Base-by-base conservation (phyloP, 2,113 vertebrate species). In the Oryzias woworae region DNA sequence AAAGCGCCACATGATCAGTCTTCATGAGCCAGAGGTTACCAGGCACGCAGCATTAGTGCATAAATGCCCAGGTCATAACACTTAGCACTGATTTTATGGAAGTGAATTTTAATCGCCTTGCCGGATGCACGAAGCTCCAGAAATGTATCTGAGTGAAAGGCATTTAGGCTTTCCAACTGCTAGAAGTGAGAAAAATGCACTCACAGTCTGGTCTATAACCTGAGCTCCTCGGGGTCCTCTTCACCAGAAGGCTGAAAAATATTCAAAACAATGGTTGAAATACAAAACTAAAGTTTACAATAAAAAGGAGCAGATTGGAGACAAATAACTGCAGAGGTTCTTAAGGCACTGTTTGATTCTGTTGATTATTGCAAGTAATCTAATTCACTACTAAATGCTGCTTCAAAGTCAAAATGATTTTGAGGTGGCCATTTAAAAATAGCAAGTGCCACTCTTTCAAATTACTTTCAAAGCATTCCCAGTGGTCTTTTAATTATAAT, bases 121-220 rank as follows among this genome's bases (percentile, higher is more conserved):
- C 8, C 57, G 24, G 53, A 16, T 54, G 22, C 61, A 57, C 5
- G 43, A 60, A 49, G 17, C 62, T 58, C 16, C 26, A 58, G 44
- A 59, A 24, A 31, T 14, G 43, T 7, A 4, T 12, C 48, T 16
- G 52, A 67, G 55, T 42, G 23, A 51, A 18, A 43, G 49, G 5
- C 50, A 55, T 51, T 4, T 66, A 43, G 14, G 20, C 69, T 20
- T 54, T 47, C n/a, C 28, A 52, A 4, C 15, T 36, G 41, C 16
- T 23, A 31, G 14, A 68, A 49, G 6, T 10, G 20, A 63, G 36
- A 0, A 64, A 46, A 15, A 58, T n/a, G 31, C 46, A 87, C 93
- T 94, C 78, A 94, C 93, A 94, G 81, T 94, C 93, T 36, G 93
- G 93, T 36, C 90, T 90, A 67, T 94, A 94, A 41, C 92, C 93